Percentiles rank a stretch among this genome's conserved stretches.
Conservation (phyloP, 1,140 invertebrate species). For the Aphelenchoides besseyi region DNA sequence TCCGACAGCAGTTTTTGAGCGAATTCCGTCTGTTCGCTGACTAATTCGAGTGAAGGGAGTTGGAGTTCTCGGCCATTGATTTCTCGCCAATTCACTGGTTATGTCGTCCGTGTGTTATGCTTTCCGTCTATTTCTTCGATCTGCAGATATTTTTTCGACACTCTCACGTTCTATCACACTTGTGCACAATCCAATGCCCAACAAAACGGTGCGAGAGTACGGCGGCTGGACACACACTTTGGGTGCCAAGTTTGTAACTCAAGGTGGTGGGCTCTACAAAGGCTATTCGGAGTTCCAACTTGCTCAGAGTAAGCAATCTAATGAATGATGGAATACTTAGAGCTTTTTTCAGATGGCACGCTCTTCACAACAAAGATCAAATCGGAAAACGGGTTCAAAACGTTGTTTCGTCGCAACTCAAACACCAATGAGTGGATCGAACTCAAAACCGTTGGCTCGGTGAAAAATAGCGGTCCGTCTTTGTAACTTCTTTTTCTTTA, state of each 20-base stretch:
- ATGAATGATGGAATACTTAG: not conserved
- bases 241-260: not conserved
- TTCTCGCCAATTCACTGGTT: too few species aligned
- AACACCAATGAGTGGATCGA: not conserved
- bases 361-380: not conserved
- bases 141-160: too few species aligned
- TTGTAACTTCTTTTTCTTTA: not conserved
- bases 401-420: not conserved
- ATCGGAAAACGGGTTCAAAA: not conserved
- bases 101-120: too few species aligned
- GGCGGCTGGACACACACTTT: not conserved
- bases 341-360: not conserved
- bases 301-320: not conserved
- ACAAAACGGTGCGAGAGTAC: not conserved
- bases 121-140: too few species aligned
- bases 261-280: not conserved
- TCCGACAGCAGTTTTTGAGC: too few species aligned
- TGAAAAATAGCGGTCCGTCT: constrained; percentile 6
- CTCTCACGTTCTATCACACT: too few species aligned
- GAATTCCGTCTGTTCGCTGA: too few species aligned
- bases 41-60: too few species aligned
- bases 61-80: too few species aligned
- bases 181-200: too few species aligned
- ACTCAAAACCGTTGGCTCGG: not conserved
- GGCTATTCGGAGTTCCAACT: not conserved